phyloP scores from a whole-genome alignment of 1,140 invertebrate genomes.

The Drosophila paulistorum region DNA sequence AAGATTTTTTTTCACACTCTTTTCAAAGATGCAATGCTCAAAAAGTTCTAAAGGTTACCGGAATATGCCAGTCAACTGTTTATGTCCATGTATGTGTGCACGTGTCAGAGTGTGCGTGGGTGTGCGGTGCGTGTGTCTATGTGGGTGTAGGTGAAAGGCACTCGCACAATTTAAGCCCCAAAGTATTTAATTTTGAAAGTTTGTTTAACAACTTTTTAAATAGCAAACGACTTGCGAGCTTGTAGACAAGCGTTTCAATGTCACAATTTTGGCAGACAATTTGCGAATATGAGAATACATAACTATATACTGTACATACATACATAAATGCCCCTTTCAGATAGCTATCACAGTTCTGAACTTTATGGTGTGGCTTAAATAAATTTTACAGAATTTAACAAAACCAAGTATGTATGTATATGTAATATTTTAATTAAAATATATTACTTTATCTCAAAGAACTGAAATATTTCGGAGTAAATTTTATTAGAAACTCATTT shows the following conservation, averaged over 20 bases:
- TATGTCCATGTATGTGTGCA: too few species aligned
- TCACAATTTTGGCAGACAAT: conserved; percentile 50
- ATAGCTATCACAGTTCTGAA: too few species aligned
- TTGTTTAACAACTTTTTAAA: conserved; percentile 74
- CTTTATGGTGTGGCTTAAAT: too few species aligned
- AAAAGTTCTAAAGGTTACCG: conserved; percentile 19
- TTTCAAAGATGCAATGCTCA: conserved; percentile 53
- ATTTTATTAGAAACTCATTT: too few species aligned
- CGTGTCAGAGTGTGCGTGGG: not conserved
- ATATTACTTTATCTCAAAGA: too few species aligned
- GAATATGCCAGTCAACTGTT: conserved; percentile 20
- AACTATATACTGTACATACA: not conserved
- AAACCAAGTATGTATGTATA: too few species aligned
- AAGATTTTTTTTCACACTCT: conserved; percentile 27
- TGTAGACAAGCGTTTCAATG: conserved; percentile 48
- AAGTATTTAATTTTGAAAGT: conserved; percentile 70
- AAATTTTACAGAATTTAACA: too few species aligned
- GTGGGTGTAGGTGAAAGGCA: conserved; percentile 33
- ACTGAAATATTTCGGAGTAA: too few species aligned
- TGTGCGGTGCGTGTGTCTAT: not conserved
- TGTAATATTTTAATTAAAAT: too few species aligned
- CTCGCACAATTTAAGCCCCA: conserved; percentile 58
- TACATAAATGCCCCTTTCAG: too few species aligned
- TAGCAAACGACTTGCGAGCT: conserved; percentile 49
- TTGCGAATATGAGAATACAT: conserved; percentile 4